phyloP scores from a whole-genome alignment of 2,797 vertebrate genomes.

The Pterois miles region DNA sequence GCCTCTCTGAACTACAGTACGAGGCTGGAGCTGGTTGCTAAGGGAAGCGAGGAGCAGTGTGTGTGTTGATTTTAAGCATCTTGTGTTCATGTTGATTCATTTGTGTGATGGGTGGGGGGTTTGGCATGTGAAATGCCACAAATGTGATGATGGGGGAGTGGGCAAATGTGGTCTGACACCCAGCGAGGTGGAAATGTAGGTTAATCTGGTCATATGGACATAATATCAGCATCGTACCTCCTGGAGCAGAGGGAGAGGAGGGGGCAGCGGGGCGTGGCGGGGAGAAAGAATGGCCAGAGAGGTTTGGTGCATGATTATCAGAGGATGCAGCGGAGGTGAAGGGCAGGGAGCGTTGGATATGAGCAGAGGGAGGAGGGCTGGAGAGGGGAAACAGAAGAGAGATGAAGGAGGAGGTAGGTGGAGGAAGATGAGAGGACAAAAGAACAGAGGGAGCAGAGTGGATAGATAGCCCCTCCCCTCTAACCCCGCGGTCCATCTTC shows the following conservation, averaged over 20 bases:
- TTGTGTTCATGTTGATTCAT: neutral
- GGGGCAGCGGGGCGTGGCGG: conserved; percentile 28
- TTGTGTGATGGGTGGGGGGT: neutral
- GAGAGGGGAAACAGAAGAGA: conserved; percentile 2
- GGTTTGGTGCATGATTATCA: conserved; percentile 19
- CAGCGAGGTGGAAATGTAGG: conserved; percentile 76
- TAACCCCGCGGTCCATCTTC: conserved; percentile 31
- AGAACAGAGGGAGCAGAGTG: conserved; percentile 35
- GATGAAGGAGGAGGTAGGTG: conserved; percentile 28
- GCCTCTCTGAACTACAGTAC: neutral
- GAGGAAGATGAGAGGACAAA: conserved; percentile 46
- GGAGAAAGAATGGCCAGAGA: conserved; percentile 2
- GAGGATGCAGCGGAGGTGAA: conserved; percentile 21
- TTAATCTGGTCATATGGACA: conserved; percentile 73
- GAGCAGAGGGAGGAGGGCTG: neutral
- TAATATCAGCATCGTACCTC: conserved; percentile 34
- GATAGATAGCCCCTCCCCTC: conserved; percentile 29
- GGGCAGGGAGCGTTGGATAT: neutral
- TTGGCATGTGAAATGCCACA: conserved; percentile 50
- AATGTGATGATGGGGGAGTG: conserved; percentile 59
- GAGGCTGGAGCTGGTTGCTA: conserved; percentile 36
- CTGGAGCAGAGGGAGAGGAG: conserved; percentile 17
- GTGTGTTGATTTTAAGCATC: conserved; percentile 2
- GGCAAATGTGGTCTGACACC: conserved; percentile 43
- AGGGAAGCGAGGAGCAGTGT: neutral